Percentiles rank a stretch among this genome's conserved stretches.
Evolutionary conservation across 1,140 invertebrate genomes (phyloP).

Genomic region (Cyclina sinensis): DNA sequence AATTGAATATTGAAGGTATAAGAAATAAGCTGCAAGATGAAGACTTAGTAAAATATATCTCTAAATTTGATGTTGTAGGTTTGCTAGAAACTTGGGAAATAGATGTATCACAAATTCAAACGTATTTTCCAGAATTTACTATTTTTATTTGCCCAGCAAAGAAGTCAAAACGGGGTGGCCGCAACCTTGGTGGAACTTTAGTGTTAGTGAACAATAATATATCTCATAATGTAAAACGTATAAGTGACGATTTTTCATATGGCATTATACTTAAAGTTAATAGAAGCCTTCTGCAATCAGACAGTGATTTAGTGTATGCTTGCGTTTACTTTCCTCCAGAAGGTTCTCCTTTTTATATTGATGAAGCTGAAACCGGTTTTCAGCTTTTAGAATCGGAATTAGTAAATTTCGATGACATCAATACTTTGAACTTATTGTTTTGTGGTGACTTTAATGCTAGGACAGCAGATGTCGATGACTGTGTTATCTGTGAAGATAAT

Average conservation of each 20-base stretch:
- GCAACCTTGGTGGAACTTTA: background rate
- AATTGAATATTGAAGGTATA: constrained; percentile 3
- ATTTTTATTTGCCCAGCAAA: background rate
- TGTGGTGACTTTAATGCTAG: constrained; percentile 6
- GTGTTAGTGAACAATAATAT: background rate
- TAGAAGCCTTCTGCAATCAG: background rate
- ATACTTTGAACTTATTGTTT: background rate
- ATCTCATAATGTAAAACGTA: background rate
- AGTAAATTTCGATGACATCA: no score
- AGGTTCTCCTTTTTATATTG: background rate
- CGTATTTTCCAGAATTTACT: background rate
- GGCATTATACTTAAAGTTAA: background rate
- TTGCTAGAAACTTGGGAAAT: background rate
- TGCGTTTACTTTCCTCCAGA: constrained; percentile 3
- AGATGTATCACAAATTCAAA: background rate
- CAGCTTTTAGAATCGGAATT: background rate
- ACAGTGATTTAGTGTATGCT: background rate
- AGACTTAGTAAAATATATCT: background rate
- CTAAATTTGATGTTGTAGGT: background rate
- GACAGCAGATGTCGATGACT: background rate
- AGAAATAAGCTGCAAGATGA: background rate
- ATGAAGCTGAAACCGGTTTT: background rate
- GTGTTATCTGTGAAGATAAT: background rate
- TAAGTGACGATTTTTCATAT: background rate
- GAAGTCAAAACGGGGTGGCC: background rate